Percentiles rank a stretch among this genome's conserved stretches.
phyloP scores from a whole-genome alignment of 2,113 vertebrate genomes.

The human (Homo sapiens) region DNA sequence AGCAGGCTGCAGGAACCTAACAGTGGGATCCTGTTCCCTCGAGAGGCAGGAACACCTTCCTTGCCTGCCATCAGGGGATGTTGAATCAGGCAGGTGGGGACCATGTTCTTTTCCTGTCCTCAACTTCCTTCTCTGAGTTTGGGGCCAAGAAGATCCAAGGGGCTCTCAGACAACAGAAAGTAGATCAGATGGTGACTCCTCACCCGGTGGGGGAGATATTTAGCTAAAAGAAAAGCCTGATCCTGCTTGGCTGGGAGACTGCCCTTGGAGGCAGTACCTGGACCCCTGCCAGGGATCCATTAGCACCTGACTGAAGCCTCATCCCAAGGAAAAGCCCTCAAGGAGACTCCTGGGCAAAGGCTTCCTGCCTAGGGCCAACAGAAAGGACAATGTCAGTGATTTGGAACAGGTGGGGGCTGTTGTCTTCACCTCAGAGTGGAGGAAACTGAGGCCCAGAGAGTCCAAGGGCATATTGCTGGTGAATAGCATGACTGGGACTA shows the following conservation, averaged over 20 bases:
- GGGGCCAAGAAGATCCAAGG: not conserved
- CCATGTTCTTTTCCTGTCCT: not conserved
- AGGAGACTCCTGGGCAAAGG: not conserved
- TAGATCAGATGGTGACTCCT: not conserved
- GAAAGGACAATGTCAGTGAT: not conserved
- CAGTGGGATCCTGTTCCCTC: not conserved
- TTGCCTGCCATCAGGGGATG: fast-evolving
- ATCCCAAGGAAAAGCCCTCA: not conserved
- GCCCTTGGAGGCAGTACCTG: not conserved
- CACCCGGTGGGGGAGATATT: not conserved
- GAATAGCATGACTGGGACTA: not conserved
- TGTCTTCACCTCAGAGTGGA: not conserved
- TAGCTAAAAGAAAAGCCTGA: not conserved
- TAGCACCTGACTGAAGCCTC: not conserved
- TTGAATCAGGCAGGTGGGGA: not conserved
- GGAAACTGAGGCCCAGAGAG: not conserved
- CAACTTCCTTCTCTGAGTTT: not conserved
- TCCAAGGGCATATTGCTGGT: not conserved
- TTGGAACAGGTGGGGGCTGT: not conserved
- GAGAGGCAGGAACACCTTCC: not conserved
- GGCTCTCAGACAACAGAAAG: not conserved
- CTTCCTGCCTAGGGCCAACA: not conserved
- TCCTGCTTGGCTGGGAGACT: not conserved
- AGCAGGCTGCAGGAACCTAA: not conserved
- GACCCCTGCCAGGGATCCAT: not conserved